Evolutionary conservation across 2,888 invertebrate genomes (phyloP).

Genomic region (Zygaena filipendulae): DNA sequence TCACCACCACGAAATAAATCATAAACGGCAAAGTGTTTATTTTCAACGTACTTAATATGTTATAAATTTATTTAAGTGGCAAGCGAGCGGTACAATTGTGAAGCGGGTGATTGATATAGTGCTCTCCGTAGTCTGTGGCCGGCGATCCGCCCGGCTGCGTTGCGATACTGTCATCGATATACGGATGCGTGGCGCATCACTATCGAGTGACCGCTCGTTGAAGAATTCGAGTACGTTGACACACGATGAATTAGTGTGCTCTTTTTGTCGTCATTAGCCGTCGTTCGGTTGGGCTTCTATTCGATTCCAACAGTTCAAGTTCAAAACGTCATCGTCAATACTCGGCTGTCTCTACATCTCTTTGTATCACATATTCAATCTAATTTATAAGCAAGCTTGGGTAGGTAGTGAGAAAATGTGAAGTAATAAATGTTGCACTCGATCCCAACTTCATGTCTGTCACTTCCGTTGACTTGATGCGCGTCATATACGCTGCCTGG

Average conservation of each 20-base stretch:
- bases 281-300: slow-evolving; percentile 23
- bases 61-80: slow-evolving; percentile 69
- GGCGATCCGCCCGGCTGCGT: slow-evolving; percentile 46
- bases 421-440: too few relatives aligned
- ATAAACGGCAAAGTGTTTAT: slow-evolving; percentile 66
- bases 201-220: slow-evolving; percentile 21
- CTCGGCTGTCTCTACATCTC: slow-evolving; percentile 29
- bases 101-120: slow-evolving; percentile 60
- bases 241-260: slow-evolving; percentile 32
- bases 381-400: too few relatives aligned
- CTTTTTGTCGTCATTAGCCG: slow-evolving; percentile 38
- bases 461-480: too few relatives aligned
- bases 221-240: slow-evolving; percentile 33
- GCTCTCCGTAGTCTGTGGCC: slow-evolving; percentile 39
- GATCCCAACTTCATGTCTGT: too few relatives aligned
- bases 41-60: slow-evolving; percentile 66
- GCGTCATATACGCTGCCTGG: too few relatives aligned
- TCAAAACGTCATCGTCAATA: too few relatives aligned
- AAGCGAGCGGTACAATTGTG: slow-evolving; percentile 56
- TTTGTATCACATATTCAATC: slow-evolving; percentile 30
- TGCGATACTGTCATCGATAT: slow-evolving; percentile 37
- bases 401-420: too few relatives aligned
- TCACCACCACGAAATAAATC: slow-evolving; percentile 61
- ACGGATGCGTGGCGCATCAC: slow-evolving; percentile 15
- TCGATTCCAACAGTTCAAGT: slow-evolving; percentile 12